Conservation (phyloP, 2,797 vertebrate genomes). For the Coregonus sp. region DNA sequence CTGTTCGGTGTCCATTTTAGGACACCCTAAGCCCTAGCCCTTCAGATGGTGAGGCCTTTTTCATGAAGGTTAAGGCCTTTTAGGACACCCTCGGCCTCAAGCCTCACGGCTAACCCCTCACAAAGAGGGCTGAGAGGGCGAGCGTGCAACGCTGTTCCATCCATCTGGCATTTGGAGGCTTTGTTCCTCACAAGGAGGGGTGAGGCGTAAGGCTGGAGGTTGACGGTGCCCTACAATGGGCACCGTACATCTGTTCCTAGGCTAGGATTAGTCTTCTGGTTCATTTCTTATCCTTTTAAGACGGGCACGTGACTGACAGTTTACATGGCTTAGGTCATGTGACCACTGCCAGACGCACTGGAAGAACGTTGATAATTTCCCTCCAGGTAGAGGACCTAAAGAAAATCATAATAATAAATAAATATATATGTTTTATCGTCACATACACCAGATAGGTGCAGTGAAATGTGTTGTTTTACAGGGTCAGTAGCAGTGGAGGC, state of each 20-base stretch:
- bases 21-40: not conserved
- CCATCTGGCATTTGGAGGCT: not conserved
- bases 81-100: not conserved
- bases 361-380: not conserved
- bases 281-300: constrained; percentile 36
- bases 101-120: not conserved
- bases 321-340: constrained; percentile 21
- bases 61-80: not conserved
- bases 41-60: not conserved
- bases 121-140: not conserved
- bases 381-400: not conserved
- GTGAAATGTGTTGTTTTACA: no score
- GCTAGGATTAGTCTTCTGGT: constrained; percentile 42
- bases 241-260: constrained; percentile 36
- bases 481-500: no score
- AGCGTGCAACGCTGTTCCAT: not conserved
- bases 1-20: not conserved
- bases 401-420: no score
- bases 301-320: constrained; percentile 20
- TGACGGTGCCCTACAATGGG: not conserved
- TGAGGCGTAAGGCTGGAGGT: not conserved
- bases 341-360: constrained; percentile 1
- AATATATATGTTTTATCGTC: no score
- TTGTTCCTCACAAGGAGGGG: no score
- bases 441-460: no score